Percentiles rank a stretch among this genome's conserved stretches.
Evolutionary conservation across 2,888 invertebrate species (phyloP).

Genomic region (Dyspetes luteomarginatus): DNA sequence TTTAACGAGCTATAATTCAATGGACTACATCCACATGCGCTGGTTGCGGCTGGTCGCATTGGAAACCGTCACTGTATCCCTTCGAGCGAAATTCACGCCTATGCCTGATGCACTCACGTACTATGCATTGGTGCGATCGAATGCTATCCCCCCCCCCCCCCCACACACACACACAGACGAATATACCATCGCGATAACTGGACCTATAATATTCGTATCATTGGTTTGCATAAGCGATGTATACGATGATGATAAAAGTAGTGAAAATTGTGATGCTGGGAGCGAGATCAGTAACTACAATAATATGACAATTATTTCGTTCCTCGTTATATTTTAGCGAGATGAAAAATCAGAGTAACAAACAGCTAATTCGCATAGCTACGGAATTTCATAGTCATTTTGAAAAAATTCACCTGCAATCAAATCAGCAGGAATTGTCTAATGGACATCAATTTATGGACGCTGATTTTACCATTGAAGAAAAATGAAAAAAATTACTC

Average conservation of each 20-base stretch:
- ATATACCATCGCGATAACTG: neutral
- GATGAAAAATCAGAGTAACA: no score
- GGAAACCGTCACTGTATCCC: conserved; percentile 33
- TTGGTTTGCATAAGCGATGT: conserved; percentile 9
- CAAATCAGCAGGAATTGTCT: neutral
- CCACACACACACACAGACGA: neutral
- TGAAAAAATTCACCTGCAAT: neutral
- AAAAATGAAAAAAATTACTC: neutral
- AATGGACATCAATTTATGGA: neutral
- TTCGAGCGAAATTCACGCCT: conserved; percentile 58
- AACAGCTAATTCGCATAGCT: no score
- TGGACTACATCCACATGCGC: conserved; percentile 50
- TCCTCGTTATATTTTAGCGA: no score
- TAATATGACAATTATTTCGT: neutral
- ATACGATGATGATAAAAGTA: neutral
- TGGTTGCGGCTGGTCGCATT: conserved; percentile 38
- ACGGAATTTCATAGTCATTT: no score
- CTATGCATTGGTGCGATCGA: conserved; percentile 33
- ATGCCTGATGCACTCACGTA: conserved; percentile 37
- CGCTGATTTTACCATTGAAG: neutral
- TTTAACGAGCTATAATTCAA: conserved; percentile 63
- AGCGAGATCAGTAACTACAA: neutral
- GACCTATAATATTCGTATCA: neutral
- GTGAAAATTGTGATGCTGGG: neutral
- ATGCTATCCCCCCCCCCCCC: conserved; percentile 46